Base-by-base conservation (phyloP, 2,113 vertebrate genomes). In the Petrocephalus microphthalmus region DNA sequence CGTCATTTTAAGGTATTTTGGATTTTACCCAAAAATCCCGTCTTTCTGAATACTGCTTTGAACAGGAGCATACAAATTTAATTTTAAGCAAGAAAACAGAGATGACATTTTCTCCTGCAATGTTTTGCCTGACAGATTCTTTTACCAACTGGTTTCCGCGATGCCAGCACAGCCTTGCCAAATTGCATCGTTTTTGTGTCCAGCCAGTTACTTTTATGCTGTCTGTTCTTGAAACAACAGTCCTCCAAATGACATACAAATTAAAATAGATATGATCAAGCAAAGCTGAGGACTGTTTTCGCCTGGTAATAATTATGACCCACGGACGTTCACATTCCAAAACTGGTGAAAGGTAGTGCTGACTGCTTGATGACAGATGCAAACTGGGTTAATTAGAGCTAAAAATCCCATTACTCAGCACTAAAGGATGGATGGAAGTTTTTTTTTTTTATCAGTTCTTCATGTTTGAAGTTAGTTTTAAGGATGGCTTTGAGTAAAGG, bases 381-480 rank as follows among this genome's bases (percentile, higher is more conserved):
- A 94, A 37, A 94, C 91, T 94, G 90, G 93, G 94, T 94, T 95
- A 94, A 96, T 96, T 95, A 94, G 92, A 91, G 92, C 93, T 93
- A 94, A 93, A 87, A 93, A 93, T 92, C 81, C 90, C 92, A 93
- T 95, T 94, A 93, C 92, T 95, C 93, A 95, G 93, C 93, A 91
- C 49, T 84, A 85, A 92, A 89, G 91, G 91, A 90, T 92, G 91
- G 91, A 93, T 92, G 93, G 93, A 90, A 92, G 42, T 42, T 42
- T 42, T 42, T 42, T 42, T 42, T 93, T 92, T 94, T 93, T 93
- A 94, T 92, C 91, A 88, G 91, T 94, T 94, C 93, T 94, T 89
- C 88, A 81, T 91, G 91, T 94, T 92, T 93, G 92, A 94, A 91
- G 92, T 90, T 91, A 90, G 92, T 93, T 95, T 87, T 90, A 57